Percentiles rank a stretch among this genome's conserved stretches.
Conservation (phyloP, 2,113 vertebrate species). For the Nothobranchius kuhntae region DNA sequence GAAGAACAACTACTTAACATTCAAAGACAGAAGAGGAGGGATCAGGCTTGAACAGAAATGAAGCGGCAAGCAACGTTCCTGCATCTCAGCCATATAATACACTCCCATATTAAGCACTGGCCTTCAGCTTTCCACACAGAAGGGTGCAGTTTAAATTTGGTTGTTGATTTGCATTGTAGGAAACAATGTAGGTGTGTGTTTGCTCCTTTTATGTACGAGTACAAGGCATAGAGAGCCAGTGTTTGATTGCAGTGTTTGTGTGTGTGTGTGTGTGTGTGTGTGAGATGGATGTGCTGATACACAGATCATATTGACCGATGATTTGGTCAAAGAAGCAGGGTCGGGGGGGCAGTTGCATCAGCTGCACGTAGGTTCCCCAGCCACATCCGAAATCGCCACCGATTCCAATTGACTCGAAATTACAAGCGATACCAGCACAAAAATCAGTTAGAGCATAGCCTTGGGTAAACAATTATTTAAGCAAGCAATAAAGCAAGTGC, state of each 20-base stretch:
- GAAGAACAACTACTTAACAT: constrained; percentile 77
- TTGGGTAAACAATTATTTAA: constrained; percentile 66
- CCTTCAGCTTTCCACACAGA: constrained; percentile 38
- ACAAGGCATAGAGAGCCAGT: constrained; percentile 27
- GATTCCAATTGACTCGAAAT: constrained; percentile 49
- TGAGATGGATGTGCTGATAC: constrained; percentile 47
- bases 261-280: constrained; percentile 40
- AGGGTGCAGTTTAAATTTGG: constrained; percentile 9
- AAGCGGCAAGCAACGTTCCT: constrained; percentile 70
- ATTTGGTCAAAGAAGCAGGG: constrained; percentile 38
- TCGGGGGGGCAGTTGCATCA: constrained; percentile 55
- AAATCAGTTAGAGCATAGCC: constrained; percentile 47
- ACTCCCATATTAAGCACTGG: constrained; percentile 47
- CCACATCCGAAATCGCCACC: constrained; percentile 32
- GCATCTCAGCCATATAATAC: constrained; percentile 63
- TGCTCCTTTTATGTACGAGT: constrained; percentile 7
- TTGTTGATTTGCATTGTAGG: constrained; percentile 13
- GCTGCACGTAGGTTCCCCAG: constrained; percentile 65
- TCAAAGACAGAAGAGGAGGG: constrained; percentile 73
- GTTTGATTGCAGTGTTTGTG: constrained; percentile 21
- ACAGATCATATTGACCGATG: constrained; percentile 50
- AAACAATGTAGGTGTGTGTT: background rate
- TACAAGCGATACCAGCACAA: constrained; percentile 66
- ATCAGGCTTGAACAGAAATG: constrained; percentile 70
- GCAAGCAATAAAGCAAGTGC: constrained; percentile 73